phyloP scores from a whole-genome alignment of 2,113 vertebrate genomes.

The Scomber japonicus region DNA sequence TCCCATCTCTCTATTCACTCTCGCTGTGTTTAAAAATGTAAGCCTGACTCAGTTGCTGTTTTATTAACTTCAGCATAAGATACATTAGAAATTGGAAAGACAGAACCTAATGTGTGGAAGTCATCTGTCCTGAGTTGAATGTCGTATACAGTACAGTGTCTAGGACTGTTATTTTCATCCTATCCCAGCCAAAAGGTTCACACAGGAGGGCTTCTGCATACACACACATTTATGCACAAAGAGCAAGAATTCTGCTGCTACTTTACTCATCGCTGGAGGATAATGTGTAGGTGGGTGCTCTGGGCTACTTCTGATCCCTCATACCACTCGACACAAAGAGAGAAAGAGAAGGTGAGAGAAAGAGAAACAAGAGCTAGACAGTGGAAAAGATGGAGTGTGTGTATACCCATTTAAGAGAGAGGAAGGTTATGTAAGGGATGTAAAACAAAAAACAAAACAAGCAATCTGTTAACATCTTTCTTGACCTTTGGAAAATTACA shows the following conservation, averaged over 20 bases:
- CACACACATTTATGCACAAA: conserved; percentile 38
- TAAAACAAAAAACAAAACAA: conserved; percentile 2
- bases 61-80: conserved; percentile 43
- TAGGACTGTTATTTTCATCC: conserved; percentile 29
- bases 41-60: conserved; percentile 20
- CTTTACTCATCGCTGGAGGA: conserved; percentile 15
- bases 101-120: not conserved
- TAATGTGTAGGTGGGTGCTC: conserved; percentile 46
- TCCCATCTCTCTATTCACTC: conserved; percentile 32
- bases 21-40: conserved; percentile 30
- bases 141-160: not conserved
- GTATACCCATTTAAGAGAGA: not conserved
- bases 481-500: conserved; percentile 55
- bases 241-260: conserved; percentile 35
- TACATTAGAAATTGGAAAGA: conserved; percentile 16
- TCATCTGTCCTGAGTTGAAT: not conserved
- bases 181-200: conserved; percentile 5
- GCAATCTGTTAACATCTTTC: conserved; percentile 7
- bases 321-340: conserved; percentile 28
- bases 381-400: not conserved
- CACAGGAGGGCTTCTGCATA: conserved; percentile 34
- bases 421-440: conserved; percentile 28
- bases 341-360: conserved; percentile 29
- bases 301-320: conserved; percentile 50
- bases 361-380: not conserved